Evolutionary conservation across 37 sponge, comb jelly and placozoan species (phyloP).

Genomic region (Beroe ovata): DNA sequence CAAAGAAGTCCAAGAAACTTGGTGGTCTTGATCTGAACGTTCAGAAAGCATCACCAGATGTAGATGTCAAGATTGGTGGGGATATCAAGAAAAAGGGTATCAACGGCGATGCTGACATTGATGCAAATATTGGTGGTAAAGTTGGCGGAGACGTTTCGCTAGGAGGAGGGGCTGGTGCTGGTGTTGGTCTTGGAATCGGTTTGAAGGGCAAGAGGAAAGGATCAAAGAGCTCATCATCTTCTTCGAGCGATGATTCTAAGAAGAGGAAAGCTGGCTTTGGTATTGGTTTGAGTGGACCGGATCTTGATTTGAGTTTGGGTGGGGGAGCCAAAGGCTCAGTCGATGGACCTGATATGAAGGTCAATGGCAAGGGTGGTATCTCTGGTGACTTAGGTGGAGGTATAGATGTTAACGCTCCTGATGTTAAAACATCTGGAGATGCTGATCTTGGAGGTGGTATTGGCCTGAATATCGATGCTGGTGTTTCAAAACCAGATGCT

Average conservation of each 20-base stretch:
- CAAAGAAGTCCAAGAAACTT: constrained; percentile 26
- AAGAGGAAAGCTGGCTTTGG: constrained; percentile 3
- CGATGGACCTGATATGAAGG: not conserved
- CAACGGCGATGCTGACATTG: constrained; percentile 8
- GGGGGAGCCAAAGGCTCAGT: constrained; percentile 5
- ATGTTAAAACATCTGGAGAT: not conserved
- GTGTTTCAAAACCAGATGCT: constrained; percentile 3
- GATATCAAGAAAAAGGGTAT: constrained; percentile 17
- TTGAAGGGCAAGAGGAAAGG: constrained; percentile 18
- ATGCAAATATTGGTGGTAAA: not conserved
- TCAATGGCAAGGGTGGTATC: not conserved
- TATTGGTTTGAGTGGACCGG: constrained; percentile 30
- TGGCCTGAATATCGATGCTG: not conserved
- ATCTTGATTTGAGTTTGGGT: constrained; percentile 11
- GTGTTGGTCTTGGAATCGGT: not conserved
- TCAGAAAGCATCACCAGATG: constrained; percentile 49
- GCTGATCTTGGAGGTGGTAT: no score
- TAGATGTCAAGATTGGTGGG: not conserved
- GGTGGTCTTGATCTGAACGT: constrained; percentile 53
- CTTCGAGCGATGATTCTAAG: constrained; percentile 1
- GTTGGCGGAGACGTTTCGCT: not conserved
- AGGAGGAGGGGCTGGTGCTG: not conserved
- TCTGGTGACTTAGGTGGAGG: constrained; percentile 28
- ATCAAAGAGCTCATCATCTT: constrained; percentile 23
- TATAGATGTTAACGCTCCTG: not conserved